phyloP scores from a whole-genome alignment of 2,113 vertebrate genomes.

The Poicephalus gulielmi region DNA sequence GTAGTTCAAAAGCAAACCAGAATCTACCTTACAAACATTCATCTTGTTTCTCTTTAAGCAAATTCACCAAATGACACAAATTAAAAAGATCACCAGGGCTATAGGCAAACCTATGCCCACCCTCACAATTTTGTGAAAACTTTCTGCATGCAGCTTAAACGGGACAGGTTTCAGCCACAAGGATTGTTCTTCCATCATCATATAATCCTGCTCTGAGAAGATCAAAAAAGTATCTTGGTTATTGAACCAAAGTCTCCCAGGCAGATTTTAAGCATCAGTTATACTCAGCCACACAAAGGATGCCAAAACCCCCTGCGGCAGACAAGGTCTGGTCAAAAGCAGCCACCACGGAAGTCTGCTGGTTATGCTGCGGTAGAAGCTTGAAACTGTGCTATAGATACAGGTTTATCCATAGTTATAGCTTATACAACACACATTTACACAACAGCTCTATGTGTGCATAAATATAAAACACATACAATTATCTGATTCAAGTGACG shows the following conservation, averaged over 20 bases:
- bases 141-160: neutral
- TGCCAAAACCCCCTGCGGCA: neutral
- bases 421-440: neutral
- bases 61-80: constrained; percentile 6
- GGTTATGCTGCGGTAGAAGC: neutral
- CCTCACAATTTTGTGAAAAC: neutral
- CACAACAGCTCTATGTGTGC: neutral
- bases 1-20: neutral
- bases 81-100: neutral
- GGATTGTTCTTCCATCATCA: neutral
- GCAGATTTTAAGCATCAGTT: neutral
- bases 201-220: neutral
- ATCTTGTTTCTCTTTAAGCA: neutral
- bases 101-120: neutral
- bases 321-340: neutral
- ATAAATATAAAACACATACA: neutral
- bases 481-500: neutral
- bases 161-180: neutral
- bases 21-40: neutral
- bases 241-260: neutral
- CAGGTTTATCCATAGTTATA: neutral
- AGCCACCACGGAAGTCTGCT: neutral
- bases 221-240: neutral
- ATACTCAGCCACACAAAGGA: neutral
- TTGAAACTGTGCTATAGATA: neutral